These are phyloP conservation scores for Rhabdomys dilectus DNA, from an alignment of 2,113 vertebrate species.

Conservation along the genomic window DNA sequence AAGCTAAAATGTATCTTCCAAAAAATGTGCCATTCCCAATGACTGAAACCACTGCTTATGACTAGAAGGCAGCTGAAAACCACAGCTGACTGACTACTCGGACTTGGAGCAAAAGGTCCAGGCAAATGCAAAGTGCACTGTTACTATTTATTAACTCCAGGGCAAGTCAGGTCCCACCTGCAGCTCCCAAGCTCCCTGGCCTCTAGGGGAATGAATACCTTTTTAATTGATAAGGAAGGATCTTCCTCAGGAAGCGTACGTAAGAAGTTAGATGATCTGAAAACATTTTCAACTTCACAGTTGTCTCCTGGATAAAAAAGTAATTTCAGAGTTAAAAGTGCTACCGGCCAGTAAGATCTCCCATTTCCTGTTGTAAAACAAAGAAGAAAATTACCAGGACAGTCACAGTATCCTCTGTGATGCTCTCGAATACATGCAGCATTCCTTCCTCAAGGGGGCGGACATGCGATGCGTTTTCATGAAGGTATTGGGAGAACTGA, in stretches of 20 bases:
- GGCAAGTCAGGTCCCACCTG: background rate
- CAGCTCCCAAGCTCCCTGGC: background rate
- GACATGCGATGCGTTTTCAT: constrained; percentile 97
- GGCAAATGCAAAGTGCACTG: background rate
- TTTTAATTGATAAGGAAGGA: constrained; percentile 98
- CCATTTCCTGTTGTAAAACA: constrained; percentile 1
- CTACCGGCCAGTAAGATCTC: background rate
- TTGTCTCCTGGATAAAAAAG: constrained; percentile 92
- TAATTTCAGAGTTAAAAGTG: constrained; percentile 45
- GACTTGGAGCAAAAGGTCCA: background rate
- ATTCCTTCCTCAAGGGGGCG: constrained; percentile 98
- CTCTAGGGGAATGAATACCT: constrained; percentile 88
- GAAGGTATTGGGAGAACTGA: constrained; percentile 97
- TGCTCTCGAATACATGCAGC: constrained; percentile 94
- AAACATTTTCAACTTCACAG: constrained; percentile 94
- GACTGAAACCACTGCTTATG: background rate
- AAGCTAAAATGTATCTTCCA: constrained; percentile 45
- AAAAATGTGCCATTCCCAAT: constrained; percentile 24
- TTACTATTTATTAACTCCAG: background rate
- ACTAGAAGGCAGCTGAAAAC: background rate
- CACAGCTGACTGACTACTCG: background rate
- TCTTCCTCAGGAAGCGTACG: constrained; percentile 95
- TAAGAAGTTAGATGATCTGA: constrained; percentile 94
- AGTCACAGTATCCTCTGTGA: constrained; percentile 97
- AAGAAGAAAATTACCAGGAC: constrained; percentile 90